A percentile compares a stretch with the other conserved stretches of the same genome.
Conservation (phyloP, 2,113 vertebrate genomes). For the Pristiophorus japonicus region DNA sequence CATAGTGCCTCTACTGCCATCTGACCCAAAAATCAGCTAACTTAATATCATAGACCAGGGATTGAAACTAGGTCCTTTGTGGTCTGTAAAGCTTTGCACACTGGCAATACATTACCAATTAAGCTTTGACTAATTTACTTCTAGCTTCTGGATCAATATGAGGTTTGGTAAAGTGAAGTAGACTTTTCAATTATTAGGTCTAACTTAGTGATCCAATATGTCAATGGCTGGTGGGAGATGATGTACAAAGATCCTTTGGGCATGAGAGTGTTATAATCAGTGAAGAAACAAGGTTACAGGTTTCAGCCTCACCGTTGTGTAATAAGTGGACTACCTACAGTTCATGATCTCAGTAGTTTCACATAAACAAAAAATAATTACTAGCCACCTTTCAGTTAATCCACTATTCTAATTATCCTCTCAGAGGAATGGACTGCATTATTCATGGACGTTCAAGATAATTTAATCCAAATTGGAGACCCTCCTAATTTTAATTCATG, state of each 20-base stretch:
- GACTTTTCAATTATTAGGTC: not conserved
- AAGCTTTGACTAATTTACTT: not conserved
- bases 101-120: not conserved
- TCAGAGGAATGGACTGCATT: conserved; percentile 16
- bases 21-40: not conserved
- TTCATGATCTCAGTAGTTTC: not conserved
- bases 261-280: not conserved
- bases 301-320: not conserved
- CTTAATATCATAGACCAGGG: not conserved
- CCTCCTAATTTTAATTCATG: conserved; percentile 32
- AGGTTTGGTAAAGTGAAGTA: not conserved
- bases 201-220: not conserved
- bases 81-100: not conserved
- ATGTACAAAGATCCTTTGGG: not conserved
- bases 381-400: not conserved
- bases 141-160: not conserved
- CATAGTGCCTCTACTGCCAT: not conserved
- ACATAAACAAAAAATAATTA: not conserved
- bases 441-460: conserved; percentile 32
- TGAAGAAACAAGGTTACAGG: not conserved
- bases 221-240: not conserved
- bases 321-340: not conserved
- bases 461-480: conserved; percentile 18
- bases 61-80: not conserved
- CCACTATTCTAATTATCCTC: conserved; percentile 31